phyloP scores from a whole-genome alignment of 2,888 invertebrate genomes.

The Morinoia aosen region DNA sequence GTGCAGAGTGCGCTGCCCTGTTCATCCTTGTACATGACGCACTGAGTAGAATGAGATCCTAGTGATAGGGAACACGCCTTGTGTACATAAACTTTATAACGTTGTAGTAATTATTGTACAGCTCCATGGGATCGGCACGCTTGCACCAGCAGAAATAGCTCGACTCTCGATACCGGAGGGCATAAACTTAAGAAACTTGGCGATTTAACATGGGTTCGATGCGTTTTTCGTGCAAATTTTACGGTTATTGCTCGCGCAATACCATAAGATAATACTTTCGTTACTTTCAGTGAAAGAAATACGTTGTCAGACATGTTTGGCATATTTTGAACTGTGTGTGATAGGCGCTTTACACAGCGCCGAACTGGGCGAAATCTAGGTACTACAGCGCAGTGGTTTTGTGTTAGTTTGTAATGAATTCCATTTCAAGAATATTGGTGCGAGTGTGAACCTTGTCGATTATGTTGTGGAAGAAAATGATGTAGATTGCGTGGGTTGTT shows the following conservation, averaged over 20 bases:
- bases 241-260: background rate
- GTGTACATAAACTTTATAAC: slow-evolving; percentile 37
- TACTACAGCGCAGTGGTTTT: background rate
- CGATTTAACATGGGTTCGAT: background rate
- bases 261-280: background rate
- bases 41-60: background rate
- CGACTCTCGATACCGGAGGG: background rate
- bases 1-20: background rate
- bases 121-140: background rate
- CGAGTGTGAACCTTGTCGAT: background rate
- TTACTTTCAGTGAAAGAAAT: slow-evolving; percentile 17
- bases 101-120: background rate
- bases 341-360: too few species aligned
- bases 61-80: slow-evolving; percentile 39
- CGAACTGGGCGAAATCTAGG: background rate
- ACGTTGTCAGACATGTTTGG: background rate
- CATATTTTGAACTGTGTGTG: background rate
- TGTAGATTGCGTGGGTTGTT: background rate
- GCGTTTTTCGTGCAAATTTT: background rate
- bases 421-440: background rate
- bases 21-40: slow-evolving; percentile 8
- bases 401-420: background rate
- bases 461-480: background rate
- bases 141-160: background rate
- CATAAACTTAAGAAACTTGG: background rate